These are phyloP conservation scores for Coregonus sp. DNA, from an alignment of 2,797 vertebrate species.

Conservation along the genomic window DNA sequence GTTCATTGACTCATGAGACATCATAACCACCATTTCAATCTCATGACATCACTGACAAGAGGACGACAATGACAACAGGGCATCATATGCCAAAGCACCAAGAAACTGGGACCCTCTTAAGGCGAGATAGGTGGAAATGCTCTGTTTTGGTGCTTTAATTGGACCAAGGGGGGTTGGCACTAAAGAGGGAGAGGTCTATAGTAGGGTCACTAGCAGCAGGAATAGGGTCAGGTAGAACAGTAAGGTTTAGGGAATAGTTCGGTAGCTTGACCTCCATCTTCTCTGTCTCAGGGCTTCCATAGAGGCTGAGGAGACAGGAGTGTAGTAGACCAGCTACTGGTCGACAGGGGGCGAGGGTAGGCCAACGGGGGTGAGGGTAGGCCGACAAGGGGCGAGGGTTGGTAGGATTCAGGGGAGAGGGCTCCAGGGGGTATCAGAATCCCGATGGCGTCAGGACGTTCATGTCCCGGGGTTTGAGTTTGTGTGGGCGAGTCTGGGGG, in stretches of 20 bases:
- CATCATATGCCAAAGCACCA: conserved; percentile 16
- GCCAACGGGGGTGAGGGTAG: too few relatives aligned
- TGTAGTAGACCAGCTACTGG: conserved; percentile 13
- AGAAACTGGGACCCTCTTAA: conserved; percentile 30
- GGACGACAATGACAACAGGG: conserved; percentile 15
- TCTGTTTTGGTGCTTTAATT: conserved; percentile 15
- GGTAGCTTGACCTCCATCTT: conserved; percentile 21
- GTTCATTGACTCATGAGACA: conserved; percentile 22
- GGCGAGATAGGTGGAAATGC: conserved; percentile 17
- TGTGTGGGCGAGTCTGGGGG: conserved; percentile 78
- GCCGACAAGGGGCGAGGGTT: too few relatives aligned
- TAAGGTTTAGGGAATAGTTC: neutral
- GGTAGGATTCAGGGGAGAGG: too few relatives aligned
- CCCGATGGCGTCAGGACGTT: conserved; percentile 93
- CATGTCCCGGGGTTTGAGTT: conserved; percentile 91
- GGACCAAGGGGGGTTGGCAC: too few relatives aligned
- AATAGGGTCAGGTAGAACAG: too few relatives aligned
- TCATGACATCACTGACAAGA: conserved; percentile 22
- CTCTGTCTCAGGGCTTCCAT: conserved; percentile 22
- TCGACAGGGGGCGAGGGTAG: neutral
- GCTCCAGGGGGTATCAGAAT: conserved; percentile 76
- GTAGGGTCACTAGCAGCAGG: too few relatives aligned
- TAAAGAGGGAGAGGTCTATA: too few relatives aligned
- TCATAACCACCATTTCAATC: conserved; percentile 37
- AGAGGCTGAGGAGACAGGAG: conserved; percentile 12